Percentiles rank a stretch among this genome's conserved stretches.
Conservation (phyloP, 1,140 invertebrate species). For the Mamestra configurata region DNA sequence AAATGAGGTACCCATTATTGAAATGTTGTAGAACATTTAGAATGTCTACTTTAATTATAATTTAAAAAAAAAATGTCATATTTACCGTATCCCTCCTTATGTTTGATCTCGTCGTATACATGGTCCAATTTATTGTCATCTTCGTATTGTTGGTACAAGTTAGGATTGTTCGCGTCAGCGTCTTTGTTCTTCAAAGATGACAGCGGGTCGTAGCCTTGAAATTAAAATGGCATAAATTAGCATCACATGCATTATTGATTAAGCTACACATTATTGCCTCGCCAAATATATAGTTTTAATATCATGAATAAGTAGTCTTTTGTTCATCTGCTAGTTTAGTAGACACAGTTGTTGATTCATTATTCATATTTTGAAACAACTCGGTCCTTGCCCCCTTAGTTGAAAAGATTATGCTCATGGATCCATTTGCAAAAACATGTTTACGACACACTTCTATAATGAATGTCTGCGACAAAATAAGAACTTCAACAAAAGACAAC, state of each 20-base stretch:
- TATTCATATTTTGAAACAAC: slow-evolving; percentile 8
- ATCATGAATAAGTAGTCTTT: slow-evolving; percentile 10
- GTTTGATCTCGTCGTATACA: slow-evolving; percentile 97
- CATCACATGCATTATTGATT: neutral
- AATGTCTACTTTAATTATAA: too few relatives aligned
- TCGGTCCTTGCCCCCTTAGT: slow-evolving; percentile 1
- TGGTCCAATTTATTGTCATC: slow-evolving; percentile 93
- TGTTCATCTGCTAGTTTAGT: slow-evolving; percentile 7
- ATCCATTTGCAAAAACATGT: too few relatives aligned
- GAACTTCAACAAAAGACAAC: too few relatives aligned
- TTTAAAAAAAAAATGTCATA: slow-evolving; percentile 21
- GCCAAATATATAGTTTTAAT: neutral
- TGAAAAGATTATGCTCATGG: slow-evolving; percentile 2
- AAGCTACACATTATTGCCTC: neutral
- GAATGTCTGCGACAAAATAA: too few relatives aligned
- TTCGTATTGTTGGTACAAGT: slow-evolving; percentile 94
- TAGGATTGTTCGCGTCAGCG: slow-evolving; percentile 95
- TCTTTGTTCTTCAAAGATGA: slow-evolving; percentile 93
- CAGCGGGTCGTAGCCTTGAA: slow-evolving; percentile 89
- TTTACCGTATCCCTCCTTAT: slow-evolving; percentile 90
- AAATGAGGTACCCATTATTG: neutral
- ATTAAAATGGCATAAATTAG: slow-evolving; percentile 67
- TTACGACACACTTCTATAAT: too few relatives aligned
- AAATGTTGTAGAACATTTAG: neutral
- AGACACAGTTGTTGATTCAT: slow-evolving; percentile 33